Evolutionary conservation across 1,140 invertebrate genomes (phyloP), one percentile per base, ranked within the genome.

Genomic region (Theocolax elegans): DNA sequence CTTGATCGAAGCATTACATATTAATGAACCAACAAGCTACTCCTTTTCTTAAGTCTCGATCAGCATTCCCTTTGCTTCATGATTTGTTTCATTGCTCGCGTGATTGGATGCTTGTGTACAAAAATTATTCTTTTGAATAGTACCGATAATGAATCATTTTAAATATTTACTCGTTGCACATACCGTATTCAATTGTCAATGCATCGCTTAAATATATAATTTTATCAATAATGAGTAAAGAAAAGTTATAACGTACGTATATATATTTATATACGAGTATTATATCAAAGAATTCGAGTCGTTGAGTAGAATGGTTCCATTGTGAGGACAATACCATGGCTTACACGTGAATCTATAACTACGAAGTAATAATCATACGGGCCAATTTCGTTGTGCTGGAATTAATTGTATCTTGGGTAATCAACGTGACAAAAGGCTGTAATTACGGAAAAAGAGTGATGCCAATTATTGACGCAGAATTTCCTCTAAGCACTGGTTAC

Each of bases 1-100:
- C 67, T 64, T 64, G 62, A 70, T 64, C 49, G 60, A 63, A 64
- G 29, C 19, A 56, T 70, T 70, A 64, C 60, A 70, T 70, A 64
- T 64, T 70, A 70, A 70, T 70, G 67, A 63, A 40, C 51, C 62
- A 70, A 64, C 59, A 64, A 54, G 40, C 42, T 23, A 44, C 54
- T 48, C 21, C 27, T 25, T 64, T 64, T 70, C 67, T 54, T 62
- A 62, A 54, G 51, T 2, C 42, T 64, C 25, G 59, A 70, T 63
- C 40, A 62, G 23, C 8, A n/a, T 29, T 38, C 51, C 60, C 31
- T 56, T 64, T 23, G 15, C 15, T 58, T 29, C 49, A 25, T 17
- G 59, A 70, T 48, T 63, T 15, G n/a, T n/a, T 62, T 42, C 13
- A 38, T 64, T 25, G n/a, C 19, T 31, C 40, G 15, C 54, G n/a